phyloP scores from a whole-genome alignment of 1,140 invertebrate species.

The Batillaria attramentaria region DNA sequence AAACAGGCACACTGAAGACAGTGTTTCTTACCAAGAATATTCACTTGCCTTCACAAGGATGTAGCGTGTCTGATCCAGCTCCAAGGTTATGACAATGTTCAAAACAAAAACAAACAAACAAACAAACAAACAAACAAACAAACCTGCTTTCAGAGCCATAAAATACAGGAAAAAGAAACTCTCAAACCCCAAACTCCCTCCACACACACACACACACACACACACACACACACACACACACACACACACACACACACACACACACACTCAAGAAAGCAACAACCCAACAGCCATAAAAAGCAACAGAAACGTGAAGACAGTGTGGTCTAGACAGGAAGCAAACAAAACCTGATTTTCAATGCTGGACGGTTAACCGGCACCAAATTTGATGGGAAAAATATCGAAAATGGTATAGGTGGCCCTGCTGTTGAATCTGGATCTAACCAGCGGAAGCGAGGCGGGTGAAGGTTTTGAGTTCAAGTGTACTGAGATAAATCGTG shows the following conservation, averaged over 20 bases:
- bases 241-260: constrained; percentile 11
- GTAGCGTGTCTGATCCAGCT: neutral
- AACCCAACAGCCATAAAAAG: neutral
- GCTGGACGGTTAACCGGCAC: no score
- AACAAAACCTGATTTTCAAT: no score
- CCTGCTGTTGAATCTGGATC: no score
- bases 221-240: constrained; percentile 5
- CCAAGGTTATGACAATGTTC: neutral
- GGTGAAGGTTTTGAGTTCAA: no score
- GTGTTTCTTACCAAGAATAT: neutral
- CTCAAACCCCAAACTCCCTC: neutral
- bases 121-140: neutral
- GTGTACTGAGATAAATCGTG: no score
- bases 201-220: constrained; percentile 10
- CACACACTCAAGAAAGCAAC: neutral
- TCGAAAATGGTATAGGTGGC: no score
- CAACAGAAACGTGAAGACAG: neutral
- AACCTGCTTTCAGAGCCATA: no score
- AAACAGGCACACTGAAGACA: neutral
- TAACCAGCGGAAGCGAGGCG: no score
- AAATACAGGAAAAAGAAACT: no score
- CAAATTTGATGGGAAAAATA: no score
- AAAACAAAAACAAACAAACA: neutral
- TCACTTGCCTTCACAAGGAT: neutral
- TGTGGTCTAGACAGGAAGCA: no score